A percentile compares a stretch with the other conserved stretches of the same genome.
Evolutionary conservation across 2,113 vertebrate genomes (phyloP).

Genomic region (Polyodon spathula): DNA sequence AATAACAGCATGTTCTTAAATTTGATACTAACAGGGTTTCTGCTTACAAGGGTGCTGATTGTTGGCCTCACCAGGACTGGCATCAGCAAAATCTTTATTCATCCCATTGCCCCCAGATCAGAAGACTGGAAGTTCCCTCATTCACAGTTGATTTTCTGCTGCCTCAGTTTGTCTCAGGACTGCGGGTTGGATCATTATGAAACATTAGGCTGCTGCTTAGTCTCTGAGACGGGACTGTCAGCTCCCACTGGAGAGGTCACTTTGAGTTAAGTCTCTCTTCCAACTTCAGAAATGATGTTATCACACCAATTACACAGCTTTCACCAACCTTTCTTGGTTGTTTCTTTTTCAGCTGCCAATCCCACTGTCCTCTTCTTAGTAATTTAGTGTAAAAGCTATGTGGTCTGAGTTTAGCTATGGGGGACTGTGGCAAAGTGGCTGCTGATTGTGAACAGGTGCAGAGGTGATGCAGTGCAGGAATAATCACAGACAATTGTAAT

Average conservation of each 20-base stretch:
- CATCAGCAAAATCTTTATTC: too few relatives aligned
- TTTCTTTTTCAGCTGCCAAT: slow-evolving; percentile 5
- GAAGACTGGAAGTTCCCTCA: too few relatives aligned
- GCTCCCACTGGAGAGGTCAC: slow-evolving; percentile 30
- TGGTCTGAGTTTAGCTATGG: neutral
- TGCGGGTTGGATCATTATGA: slow-evolving; percentile 32
- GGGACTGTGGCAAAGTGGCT: too few relatives aligned
- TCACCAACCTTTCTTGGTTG: slow-evolving; percentile 9
- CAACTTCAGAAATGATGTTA: slow-evolving; percentile 26
- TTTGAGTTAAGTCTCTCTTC: slow-evolving; percentile 19
- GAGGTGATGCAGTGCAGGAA: too few relatives aligned
- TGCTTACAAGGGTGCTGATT: too few relatives aligned
- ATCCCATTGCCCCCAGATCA: too few relatives aligned
- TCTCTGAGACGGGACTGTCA: slow-evolving; percentile 37
- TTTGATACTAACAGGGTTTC: too few relatives aligned
- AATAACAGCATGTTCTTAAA: too few relatives aligned
- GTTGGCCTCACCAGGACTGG: too few relatives aligned
- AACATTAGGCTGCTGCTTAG: slow-evolving; percentile 22
- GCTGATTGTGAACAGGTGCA: too few relatives aligned
- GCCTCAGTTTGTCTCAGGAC: slow-evolving; percentile 24
- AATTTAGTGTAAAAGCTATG: too few relatives aligned
- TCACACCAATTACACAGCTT: slow-evolving; percentile 47
- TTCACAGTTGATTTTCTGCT: slow-evolving; percentile 36
- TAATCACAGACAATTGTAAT: too few relatives aligned
- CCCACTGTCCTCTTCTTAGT: neutral